A percentile compares a stretch with the other conserved stretches of the same genome.
These are phyloP conservation scores for Drosophila rufa DNA, from an alignment of 1,140 invertebrate species.

Conservation along the genomic window DNA sequence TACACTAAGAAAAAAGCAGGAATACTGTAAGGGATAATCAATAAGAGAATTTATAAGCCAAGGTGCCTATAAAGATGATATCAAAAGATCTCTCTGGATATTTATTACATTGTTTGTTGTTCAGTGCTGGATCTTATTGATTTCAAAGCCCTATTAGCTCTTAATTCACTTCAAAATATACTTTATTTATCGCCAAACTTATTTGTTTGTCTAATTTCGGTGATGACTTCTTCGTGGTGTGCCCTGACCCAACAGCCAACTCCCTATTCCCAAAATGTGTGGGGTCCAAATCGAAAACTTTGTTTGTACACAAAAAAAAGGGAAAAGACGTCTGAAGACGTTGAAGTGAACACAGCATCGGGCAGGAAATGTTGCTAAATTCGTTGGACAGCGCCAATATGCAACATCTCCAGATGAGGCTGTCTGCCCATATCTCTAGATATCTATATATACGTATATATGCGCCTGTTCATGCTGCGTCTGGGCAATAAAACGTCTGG, in stretches of 20 bases:
- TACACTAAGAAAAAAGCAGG: conserved; percentile 21
- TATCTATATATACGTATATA: conserved; percentile 13
- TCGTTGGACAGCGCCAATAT: conserved; percentile 46
- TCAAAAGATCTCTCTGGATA: not conserved
- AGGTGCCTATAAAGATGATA: not conserved
- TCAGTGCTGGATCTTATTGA: not conserved
- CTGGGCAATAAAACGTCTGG: conserved; percentile 56
- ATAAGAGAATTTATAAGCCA: not conserved
- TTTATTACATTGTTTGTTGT: not conserved
- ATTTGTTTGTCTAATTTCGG: not conserved
- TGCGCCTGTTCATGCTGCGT: conserved; percentile 30
- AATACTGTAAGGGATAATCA: not conserved
- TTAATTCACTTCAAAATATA: not conserved
- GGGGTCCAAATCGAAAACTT: conserved; percentile 33
- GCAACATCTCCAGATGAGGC: conserved; percentile 41
- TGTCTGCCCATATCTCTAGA: conserved; percentile 8
- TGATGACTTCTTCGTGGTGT: not conserved
- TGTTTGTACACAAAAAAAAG: conserved; percentile 31
- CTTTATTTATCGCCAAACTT: not conserved
- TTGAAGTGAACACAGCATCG: conserved; percentile 14
- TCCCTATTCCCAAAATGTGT: conserved; percentile 20
- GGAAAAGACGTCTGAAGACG: not conserved
- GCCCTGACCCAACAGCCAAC: not conserved
- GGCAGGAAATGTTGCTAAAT: conserved; percentile 49
- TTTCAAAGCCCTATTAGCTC: not conserved